Evolutionary conservation across 2,888 invertebrate genomes (phyloP), one percentile per base, ranked within the genome.

Genomic region (Platycnemis pennipes): DNA sequence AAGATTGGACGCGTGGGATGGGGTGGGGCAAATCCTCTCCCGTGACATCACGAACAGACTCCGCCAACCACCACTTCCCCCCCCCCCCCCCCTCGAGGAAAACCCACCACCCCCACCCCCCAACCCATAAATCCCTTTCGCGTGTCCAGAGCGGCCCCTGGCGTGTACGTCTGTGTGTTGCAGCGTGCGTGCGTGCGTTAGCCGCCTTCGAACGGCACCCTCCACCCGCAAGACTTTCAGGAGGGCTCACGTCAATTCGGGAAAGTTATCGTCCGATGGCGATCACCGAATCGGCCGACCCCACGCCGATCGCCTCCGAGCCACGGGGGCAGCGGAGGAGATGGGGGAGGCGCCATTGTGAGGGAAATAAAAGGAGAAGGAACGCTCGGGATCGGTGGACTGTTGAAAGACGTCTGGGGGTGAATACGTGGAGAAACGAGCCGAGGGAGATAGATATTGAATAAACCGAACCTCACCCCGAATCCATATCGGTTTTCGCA

Each of bases 1-100:
- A n/a, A 46, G 88, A 49, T 46, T n/a, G 46, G 45, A 22, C 53
- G 2, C 7, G 53, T 53, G 53, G 11, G 53, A 8, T 5, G 53
- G 53, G n/a, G n/a, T n/a, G n/a, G n/a, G n/a, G n/a, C n/a, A n/a
- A n/a, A n/a, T n/a, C n/a, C n/a, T n/a, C n/a, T 91, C 63, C 91
- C 91, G 91, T 91, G 91, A 91, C 91, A 91, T 91, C 91, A 37
- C 89, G 89, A 56, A 22, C 56, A 53, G 89, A 89, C 89, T 53
- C 63, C 91, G 44, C 63, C 37, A 44, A 87, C 44, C 77, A 63
- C 63, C 37, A 42, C 42, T 5, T 7, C 87, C 46, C 44, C 22
- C n/a, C 45, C 3, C 87, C n/a, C 77, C 37, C 0, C 77, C 31
- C 26, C 13, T 42, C 86, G 13, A 1, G 5, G 44, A 86, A 63